These are phyloP conservation scores for Pantala flavescens DNA, from an alignment of 1,140 invertebrate species.

Conservation along the genomic window DNA sequence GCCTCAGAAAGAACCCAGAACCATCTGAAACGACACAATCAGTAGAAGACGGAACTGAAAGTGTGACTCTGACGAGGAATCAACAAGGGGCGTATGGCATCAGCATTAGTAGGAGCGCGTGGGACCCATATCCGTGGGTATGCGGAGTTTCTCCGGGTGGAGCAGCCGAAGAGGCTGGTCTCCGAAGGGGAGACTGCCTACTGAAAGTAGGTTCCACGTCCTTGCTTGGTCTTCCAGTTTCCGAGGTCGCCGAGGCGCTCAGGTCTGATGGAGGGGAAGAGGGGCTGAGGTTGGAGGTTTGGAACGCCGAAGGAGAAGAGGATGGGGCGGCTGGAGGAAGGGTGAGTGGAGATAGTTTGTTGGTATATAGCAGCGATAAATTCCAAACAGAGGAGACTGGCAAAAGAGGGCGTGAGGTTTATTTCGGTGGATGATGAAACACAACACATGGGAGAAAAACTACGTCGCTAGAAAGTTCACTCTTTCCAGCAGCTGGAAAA, in stretches of 20 bases:
- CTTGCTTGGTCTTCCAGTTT: conserved; percentile 45
- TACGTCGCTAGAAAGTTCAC: too few species aligned
- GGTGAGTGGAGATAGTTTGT: neutral
- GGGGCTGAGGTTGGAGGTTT: neutral
- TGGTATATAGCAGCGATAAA: too few species aligned
- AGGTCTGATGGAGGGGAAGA: neutral
- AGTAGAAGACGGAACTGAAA: too few species aligned
- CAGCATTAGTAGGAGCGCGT: conserved; percentile 26
- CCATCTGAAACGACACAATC: too few species aligned
- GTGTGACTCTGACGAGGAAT: too few species aligned
- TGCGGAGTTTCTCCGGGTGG: conserved; percentile 39
- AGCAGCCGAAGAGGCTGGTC: conserved; percentile 37
- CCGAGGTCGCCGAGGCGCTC: conserved; percentile 38
- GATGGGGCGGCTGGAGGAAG: neutral
- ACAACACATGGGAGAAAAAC: too few species aligned
- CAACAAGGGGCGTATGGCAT: neutral
- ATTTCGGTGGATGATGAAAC: too few species aligned
- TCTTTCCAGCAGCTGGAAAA: too few species aligned
- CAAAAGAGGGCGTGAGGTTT: too few species aligned
- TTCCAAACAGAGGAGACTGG: too few species aligned
- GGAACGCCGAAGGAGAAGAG: neutral
- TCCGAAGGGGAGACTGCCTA: conserved; percentile 50
- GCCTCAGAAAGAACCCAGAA: neutral
- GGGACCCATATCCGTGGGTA: conserved; percentile 63
- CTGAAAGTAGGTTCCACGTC: conserved; percentile 50